Evolutionary conservation across 35 echinoderm and acorn worm genomes (phyloP).

Genomic region (Heliocidaris tuberculata): DNA sequence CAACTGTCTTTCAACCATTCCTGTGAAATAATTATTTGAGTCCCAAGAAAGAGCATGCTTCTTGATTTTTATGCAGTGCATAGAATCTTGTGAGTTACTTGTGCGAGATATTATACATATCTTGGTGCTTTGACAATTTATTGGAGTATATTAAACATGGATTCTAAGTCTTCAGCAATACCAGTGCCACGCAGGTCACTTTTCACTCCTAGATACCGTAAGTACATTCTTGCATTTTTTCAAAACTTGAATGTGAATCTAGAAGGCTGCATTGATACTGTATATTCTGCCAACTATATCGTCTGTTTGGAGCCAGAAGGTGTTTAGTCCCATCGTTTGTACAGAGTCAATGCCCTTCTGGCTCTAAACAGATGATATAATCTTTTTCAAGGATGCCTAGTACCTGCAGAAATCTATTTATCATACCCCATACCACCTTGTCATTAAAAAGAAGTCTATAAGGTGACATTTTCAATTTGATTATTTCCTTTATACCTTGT

Average conservation of each 20-base stretch:
- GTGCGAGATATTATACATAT: neutral
- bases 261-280: too few species aligned
- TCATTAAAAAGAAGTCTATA: neutral
- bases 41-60: neutral
- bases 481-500: neutral
- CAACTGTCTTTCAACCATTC: neutral
- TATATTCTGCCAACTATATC: too few species aligned
- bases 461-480: neutral
- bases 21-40: neutral
- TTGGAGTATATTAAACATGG: slow-evolving; percentile 6
- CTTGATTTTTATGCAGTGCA: neutral
- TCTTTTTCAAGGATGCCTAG: neutral
- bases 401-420: neutral
- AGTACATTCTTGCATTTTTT: neutral
- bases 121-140: neutral
- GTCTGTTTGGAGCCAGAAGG: too few species aligned
- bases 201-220: slow-evolving; percentile 38
- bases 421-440: neutral
- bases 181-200: neutral
- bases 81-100: neutral
- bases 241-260: neutral
- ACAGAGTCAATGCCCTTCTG: too few species aligned
- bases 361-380: too few species aligned
- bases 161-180: neutral
- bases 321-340: too few species aligned